Conservation (phyloP, 1,140 invertebrate genomes). For the Tetranychus urticae region DNA sequence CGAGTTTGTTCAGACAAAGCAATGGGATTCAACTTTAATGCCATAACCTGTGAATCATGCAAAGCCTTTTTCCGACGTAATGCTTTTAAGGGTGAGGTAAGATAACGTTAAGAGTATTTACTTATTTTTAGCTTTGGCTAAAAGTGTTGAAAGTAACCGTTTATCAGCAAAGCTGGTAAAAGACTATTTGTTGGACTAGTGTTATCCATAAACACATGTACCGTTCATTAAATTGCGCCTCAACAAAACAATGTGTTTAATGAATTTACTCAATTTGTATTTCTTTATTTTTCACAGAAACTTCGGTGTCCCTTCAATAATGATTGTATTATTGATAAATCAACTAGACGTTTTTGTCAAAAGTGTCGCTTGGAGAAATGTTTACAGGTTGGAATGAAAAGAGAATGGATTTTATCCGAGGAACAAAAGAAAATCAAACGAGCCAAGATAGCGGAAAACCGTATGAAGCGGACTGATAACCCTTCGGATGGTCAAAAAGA, state of each 20-base stretch:
- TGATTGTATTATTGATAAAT: slow-evolving; percentile 70
- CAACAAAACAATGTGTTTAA: too few species aligned
- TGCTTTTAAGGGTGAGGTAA: slow-evolving; percentile 63
- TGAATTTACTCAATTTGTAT: neutral
- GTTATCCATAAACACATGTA: too few species aligned
- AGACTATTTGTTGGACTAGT: too few species aligned
- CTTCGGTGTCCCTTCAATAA: slow-evolving; percentile 84
- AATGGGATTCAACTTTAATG: slow-evolving; percentile 89
- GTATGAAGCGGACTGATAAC: slow-evolving; percentile 16
- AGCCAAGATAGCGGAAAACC: slow-evolving; percentile 74
- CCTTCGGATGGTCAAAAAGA: too few species aligned
- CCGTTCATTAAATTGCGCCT: too few species aligned
- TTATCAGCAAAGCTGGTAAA: too few species aligned
- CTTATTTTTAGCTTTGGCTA: too few species aligned
- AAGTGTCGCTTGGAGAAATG: slow-evolving; percentile 84
- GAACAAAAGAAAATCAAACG: slow-evolving; percentile 76
- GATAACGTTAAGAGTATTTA: neutral
- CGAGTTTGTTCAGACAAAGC: slow-evolving; percentile 62
- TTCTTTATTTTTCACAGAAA: slow-evolving; percentile 29
- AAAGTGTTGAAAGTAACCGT: too few species aligned
- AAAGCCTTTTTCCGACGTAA: slow-evolving; percentile 93
- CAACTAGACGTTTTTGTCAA: slow-evolving; percentile 84
- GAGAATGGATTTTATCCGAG: slow-evolving; percentile 69
- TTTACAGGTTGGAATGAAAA: slow-evolving; percentile 79
- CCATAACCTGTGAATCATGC: slow-evolving; percentile 88